phyloP scores from a whole-genome alignment of 2,888 invertebrate species.

The Vandiemenella viatica region DNA sequence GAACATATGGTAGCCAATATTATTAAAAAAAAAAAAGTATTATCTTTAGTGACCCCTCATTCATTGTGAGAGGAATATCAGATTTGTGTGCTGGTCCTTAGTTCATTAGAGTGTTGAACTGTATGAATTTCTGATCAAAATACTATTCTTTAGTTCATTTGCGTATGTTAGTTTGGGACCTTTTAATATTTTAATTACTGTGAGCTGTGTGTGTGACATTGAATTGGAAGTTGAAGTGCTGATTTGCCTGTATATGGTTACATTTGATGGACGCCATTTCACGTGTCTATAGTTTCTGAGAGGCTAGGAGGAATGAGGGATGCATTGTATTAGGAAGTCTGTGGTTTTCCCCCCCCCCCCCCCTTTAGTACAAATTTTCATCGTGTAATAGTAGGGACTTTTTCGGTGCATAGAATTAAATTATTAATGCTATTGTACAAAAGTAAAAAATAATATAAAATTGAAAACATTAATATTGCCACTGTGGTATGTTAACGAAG shows the following conservation, averaged over 20 bases:
- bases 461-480: no score
- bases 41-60: background rate
- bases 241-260: conserved; percentile 5
- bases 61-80: conserved; percentile 1
- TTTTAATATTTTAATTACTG: no score
- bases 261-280: background rate
- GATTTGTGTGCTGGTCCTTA: conserved; percentile 8
- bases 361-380: conserved; percentile 1
- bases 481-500: no score
- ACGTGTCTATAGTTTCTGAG: background rate
- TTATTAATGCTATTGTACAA: conserved; percentile 11
- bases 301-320: conserved; percentile 25
- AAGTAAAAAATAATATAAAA: no score
- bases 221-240: conserved; percentile 4
- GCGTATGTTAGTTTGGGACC: no score
- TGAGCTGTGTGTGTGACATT: no score
- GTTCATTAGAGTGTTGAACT: no score
- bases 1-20: no score
- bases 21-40: conserved; percentile 3
- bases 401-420: background rate
- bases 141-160: no score
- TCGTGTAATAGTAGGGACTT: background rate
- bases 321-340: conserved; percentile 46
- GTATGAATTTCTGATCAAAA: background rate
- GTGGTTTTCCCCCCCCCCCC: conserved; percentile 31